Conservation (phyloP, 2,797 vertebrate genomes). For the Synanceia verrucosa region DNA sequence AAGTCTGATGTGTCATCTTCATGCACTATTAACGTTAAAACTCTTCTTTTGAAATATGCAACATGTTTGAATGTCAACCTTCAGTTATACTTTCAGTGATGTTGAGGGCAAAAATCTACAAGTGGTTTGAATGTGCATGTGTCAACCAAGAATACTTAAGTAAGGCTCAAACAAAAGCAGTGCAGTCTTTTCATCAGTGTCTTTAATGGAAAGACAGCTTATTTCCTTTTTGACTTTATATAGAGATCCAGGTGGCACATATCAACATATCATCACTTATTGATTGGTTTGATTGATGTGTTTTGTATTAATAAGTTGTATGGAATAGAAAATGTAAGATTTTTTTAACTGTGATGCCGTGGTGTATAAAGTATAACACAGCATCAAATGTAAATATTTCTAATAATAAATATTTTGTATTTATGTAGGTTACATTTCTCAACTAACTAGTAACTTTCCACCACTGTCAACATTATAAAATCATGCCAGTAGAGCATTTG, state of each 20-base stretch:
- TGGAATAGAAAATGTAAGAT: not conserved
- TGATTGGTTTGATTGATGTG: not conserved
- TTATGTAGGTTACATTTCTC: no score
- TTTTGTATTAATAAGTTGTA: not conserved
- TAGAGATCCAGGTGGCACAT: not conserved
- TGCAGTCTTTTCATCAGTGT: not conserved
- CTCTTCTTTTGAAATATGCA: not conserved
- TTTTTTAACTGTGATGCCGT: not conserved
- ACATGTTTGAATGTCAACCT: not conserved
- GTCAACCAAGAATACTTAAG: not conserved
- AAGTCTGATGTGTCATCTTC: not conserved
- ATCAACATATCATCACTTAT: not conserved
- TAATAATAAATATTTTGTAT: no score
- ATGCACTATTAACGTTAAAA: not conserved
- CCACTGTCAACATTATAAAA: not conserved
- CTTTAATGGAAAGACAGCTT: not conserved
- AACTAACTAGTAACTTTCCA: not conserved
- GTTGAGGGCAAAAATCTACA: not conserved
- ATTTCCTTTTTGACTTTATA: not conserved
- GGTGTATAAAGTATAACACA: fast-evolving
- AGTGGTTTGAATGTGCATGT: not conserved
- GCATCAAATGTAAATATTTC: not conserved
- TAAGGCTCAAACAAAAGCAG: not conserved
- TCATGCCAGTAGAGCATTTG: no score
- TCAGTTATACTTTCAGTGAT: not conserved